phyloP scores from a whole-genome alignment of 2,113 vertebrate genomes.

The Marmota monax region DNA sequence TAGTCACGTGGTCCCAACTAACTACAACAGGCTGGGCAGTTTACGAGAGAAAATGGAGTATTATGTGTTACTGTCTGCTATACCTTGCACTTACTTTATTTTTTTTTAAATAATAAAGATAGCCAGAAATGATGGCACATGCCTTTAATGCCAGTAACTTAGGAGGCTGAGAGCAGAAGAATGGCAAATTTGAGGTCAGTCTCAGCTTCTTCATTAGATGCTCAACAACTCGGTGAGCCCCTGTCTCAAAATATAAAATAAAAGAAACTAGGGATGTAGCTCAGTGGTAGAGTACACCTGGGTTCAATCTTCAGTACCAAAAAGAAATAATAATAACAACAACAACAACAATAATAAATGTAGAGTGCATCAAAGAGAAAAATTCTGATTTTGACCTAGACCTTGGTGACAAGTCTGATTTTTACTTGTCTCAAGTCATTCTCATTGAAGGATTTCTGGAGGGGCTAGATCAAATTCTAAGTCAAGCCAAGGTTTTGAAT shows the following conservation, averaged over 20 bases:
- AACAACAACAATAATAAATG: background rate
- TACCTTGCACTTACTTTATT: background rate
- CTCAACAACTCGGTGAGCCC: too few relatives aligned
- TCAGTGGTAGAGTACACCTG: too few relatives aligned
- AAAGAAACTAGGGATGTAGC: too few relatives aligned
- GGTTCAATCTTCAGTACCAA: too few relatives aligned
- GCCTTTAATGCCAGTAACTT: too few relatives aligned
- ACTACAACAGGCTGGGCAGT: background rate
- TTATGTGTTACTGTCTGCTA: background rate
- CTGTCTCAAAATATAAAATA: too few relatives aligned
- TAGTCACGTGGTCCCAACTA: background rate
- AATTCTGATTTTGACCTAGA: background rate
- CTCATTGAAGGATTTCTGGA: constrained; percentile 21
- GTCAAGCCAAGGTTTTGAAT: background rate
- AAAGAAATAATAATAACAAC: too few relatives aligned
- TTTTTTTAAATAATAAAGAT: background rate
- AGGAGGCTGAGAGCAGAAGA: too few relatives aligned
- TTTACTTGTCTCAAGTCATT: constrained; percentile 16
- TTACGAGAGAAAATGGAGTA: background rate
- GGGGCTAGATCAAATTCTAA: background rate
- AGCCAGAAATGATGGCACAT: too few relatives aligned
- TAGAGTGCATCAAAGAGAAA: background rate
- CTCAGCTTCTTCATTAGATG: too few relatives aligned
- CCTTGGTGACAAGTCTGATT: background rate
- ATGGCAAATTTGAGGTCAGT: too few relatives aligned